Percentiles rank a stretch among this genome's conserved stretches.
Evolutionary conservation across 2,888 invertebrate genomes (phyloP).

Genomic region (Lamellibrachia satsuma): DNA sequence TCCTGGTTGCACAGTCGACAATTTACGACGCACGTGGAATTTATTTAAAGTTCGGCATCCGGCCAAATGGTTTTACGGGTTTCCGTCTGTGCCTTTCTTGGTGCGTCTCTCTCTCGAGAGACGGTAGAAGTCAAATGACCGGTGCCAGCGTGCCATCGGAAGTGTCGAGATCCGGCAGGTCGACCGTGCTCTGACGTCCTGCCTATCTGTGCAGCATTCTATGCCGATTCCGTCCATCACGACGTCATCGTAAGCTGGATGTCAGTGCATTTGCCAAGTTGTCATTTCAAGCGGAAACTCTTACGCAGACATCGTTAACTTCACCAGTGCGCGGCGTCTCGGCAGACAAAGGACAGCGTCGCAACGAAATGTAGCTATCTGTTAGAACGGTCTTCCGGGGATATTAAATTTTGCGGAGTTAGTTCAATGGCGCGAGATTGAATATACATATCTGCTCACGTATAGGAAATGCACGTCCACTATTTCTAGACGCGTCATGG

Average conservation of each 20-base stretch:
- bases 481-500: not conserved
- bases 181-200: not conserved
- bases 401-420: not conserved
- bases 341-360: not conserved
- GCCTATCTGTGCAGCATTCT: not conserved
- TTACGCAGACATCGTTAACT: slow-evolving; percentile 1
- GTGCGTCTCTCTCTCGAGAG: not conserved
- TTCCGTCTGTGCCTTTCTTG: not conserved
- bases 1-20: not conserved
- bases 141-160: not conserved
- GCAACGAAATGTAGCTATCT: not conserved
- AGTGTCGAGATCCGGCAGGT: not conserved
- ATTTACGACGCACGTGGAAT: not conserved
- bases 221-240: not conserved
- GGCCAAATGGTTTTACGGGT: not conserved
- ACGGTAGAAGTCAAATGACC: not conserved
- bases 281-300: not conserved
- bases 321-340: not conserved
- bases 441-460: not conserved
- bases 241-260: not conserved
- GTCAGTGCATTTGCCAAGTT: not conserved
- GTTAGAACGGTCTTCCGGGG: not conserved
- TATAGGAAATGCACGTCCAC: not conserved
- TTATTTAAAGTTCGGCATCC: not conserved
- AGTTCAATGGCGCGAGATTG: not conserved